These are phyloP conservation scores for Tychaedon coryphoeus DNA, from an alignment of 2,113 vertebrate genomes.

Conservation along the genomic window DNA sequence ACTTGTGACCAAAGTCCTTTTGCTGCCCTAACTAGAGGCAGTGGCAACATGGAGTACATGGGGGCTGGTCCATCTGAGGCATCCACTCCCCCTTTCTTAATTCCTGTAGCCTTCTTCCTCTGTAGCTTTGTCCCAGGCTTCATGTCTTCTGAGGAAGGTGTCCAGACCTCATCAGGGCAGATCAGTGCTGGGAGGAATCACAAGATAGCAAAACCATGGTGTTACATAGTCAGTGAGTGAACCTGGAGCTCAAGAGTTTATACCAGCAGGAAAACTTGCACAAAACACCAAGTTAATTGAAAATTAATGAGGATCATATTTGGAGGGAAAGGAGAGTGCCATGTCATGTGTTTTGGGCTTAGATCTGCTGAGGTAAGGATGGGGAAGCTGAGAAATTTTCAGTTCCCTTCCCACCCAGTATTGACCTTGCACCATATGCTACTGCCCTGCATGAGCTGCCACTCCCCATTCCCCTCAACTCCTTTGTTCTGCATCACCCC, in stretches of 20 bases:
- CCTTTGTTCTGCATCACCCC: not conserved
- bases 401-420: not conserved
- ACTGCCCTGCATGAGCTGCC: accelerated
- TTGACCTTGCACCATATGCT: accelerated
- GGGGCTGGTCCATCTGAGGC: not conserved
- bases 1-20: not conserved
- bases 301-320: not conserved
- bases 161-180: not conserved
- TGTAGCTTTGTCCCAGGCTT: not conserved
- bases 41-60: not conserved
- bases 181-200: not conserved
- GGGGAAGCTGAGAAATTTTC: not conserved
- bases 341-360: not conserved
- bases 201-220: not conserved
- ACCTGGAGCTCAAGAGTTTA: not conserved
- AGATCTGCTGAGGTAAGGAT: not conserved
- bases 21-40: not conserved
- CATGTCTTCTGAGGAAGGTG: not conserved
- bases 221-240: not conserved
- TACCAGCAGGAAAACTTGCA: not conserved
- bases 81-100: not conserved
- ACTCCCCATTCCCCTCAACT: not conserved
- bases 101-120: not conserved
- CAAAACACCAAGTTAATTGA: not conserved
- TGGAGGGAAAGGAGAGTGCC: not conserved